A percentile compares a stretch with the other conserved stretches of the same genome.
phyloP scores from a whole-genome alignment of 2,113 vertebrate genomes.

The Nothobranchius furzeri region DNA sequence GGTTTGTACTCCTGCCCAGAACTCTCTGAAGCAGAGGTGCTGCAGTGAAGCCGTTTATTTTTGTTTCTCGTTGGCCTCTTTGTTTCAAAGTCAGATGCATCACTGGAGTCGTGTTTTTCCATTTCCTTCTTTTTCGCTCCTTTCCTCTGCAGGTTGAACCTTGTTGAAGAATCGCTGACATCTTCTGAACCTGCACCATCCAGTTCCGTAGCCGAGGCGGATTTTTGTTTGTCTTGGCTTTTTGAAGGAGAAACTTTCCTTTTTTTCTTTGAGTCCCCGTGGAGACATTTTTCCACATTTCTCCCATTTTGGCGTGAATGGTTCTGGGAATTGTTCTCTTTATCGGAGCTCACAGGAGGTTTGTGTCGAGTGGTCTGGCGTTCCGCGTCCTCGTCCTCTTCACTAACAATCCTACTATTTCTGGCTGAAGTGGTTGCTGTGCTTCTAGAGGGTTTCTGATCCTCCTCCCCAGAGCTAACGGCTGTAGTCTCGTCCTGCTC shows the following conservation, averaged over 20 bases:
- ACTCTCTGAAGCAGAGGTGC: constrained; percentile 50
- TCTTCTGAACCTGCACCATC: constrained; percentile 62
- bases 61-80: constrained; percentile 44
- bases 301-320: constrained; percentile 74
- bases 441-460: constrained; percentile 54
- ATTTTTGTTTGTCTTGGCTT: constrained; percentile 70
- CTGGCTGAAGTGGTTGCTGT: constrained; percentile 36
- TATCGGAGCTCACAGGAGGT: constrained; percentile 56
- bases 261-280: constrained; percentile 57
- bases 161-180: constrained; percentile 50
- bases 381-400: constrained; percentile 57
- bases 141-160: constrained; percentile 45
- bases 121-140: constrained; percentile 31
- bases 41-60: constrained; percentile 38
- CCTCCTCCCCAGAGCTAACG: constrained; percentile 52
- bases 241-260: constrained; percentile 54
- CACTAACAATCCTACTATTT: constrained; percentile 65
- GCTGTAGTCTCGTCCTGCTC: constrained; percentile 55
- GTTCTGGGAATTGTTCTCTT: constrained; percentile 38
- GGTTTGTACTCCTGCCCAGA: constrained; percentile 58
- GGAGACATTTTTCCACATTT: constrained; percentile 46
- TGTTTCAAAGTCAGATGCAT: constrained; percentile 36
- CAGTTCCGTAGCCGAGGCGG: constrained; percentile 64
- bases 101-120: constrained; percentile 52
- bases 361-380: constrained; percentile 41